Evolutionary conservation across 92 coral and sea anemone genomes (phyloP).

Genomic region (Plumapathes pennacea): DNA sequence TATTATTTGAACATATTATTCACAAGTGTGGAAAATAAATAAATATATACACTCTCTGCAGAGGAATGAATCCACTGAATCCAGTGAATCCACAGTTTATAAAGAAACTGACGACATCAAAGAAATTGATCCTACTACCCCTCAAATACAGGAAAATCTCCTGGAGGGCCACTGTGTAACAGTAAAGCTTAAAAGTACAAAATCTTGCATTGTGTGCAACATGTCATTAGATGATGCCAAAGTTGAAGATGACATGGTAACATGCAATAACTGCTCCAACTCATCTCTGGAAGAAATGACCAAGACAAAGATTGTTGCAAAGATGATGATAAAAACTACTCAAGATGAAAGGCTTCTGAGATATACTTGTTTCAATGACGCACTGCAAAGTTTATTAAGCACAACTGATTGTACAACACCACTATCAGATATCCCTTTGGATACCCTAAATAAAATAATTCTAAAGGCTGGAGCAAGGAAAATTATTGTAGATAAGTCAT

Average conservation of each 20-base stretch:
- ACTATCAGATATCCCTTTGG: constrained; percentile 9
- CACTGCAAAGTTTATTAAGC: constrained; percentile 48
- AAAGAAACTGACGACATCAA: constrained; percentile 9
- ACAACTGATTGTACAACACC: constrained; percentile 20
- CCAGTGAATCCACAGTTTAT: constrained; percentile 20
- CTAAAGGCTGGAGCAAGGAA: constrained; percentile 29
- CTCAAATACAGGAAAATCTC: constrained; percentile 31
- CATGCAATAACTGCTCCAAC: constrained; percentile 45
- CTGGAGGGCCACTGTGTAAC: constrained; percentile 45
- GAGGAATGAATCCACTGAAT: constrained; percentile 39
- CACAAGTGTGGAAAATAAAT: too few relatives aligned
- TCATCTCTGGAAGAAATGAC: constrained; percentile 27
- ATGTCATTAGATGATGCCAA: constrained; percentile 17
- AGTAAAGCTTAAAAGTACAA: constrained; percentile 23
- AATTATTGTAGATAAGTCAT: constrained; percentile 27
- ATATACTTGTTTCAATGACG: constrained; percentile 56
- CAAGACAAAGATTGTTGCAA: constrained; percentile 45
- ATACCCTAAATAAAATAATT: constrained; percentile 15
- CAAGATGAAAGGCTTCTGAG: constrained; percentile 26
- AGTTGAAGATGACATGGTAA: constrained; percentile 35
- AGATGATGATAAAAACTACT: constrained; percentile 34
- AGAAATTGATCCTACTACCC: not conserved
- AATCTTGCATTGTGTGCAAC: constrained; percentile 52
- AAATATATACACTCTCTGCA: too few relatives aligned
- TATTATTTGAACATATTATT: too few relatives aligned